Percentiles rank a stretch among this genome's conserved stretches.
Conservation (phyloP, 2,888 invertebrate genomes). For the Drosophila fulvimacula region DNA sequence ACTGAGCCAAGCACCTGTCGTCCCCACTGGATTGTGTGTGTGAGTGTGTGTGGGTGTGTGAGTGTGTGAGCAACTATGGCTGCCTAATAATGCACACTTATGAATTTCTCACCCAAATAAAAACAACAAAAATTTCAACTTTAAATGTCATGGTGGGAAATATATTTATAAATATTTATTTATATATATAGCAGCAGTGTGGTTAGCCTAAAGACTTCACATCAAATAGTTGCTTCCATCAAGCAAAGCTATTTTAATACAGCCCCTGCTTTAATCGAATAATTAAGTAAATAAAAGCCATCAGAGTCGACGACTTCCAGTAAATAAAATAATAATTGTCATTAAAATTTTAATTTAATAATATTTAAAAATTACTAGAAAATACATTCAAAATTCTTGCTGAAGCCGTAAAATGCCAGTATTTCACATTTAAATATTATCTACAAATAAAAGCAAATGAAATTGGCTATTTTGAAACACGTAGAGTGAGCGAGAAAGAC, state of each 20-base stretch:
- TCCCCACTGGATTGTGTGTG: conserved; percentile 10
- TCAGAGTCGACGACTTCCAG: not conserved
- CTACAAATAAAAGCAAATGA: conserved; percentile 7
- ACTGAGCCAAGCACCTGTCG: conserved; percentile 44
- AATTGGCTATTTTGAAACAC: conserved; percentile 15
- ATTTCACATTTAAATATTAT: conserved; percentile 6
- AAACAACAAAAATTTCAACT: conserved; percentile 10
- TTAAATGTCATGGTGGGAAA: not conserved
- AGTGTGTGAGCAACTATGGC: conserved; percentile 19
- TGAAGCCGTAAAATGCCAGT: not conserved
- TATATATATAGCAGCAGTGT: not conserved
- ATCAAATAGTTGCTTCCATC: not conserved
- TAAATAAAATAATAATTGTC: not conserved
- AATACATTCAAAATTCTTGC: too few species aligned
- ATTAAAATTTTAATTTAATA: not conserved
- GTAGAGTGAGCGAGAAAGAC: not conserved
- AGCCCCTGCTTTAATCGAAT: not conserved
- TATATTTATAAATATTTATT: not conserved
- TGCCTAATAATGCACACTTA: conserved; percentile 66
- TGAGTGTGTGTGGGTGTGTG: conserved; percentile 4
- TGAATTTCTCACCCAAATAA: conserved; percentile 43
- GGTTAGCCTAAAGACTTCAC: not conserved
- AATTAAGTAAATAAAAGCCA: not conserved
- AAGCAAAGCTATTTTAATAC: not conserved
- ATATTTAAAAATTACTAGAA: not conserved